phyloP scores from a whole-genome alignment of 2,797 vertebrate species.

The Poecilia picta region DNA sequence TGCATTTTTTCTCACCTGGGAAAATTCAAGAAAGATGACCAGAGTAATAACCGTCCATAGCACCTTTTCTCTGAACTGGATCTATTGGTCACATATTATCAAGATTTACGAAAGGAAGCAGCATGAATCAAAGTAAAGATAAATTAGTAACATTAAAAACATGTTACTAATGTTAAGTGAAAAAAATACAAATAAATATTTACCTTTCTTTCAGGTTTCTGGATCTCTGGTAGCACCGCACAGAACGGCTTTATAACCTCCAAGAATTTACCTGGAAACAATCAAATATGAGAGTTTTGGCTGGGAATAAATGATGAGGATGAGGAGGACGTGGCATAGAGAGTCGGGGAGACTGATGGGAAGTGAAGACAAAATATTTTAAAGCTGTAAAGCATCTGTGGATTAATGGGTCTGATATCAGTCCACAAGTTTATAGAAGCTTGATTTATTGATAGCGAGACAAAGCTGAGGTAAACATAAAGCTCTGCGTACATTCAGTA shows the following conservation, averaged over 20 bases:
- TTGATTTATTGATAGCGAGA: background rate
- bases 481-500: constrained; percentile 60
- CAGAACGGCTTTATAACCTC: constrained; percentile 99
- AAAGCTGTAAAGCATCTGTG: background rate
- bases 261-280: constrained; percentile 92
- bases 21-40: constrained; percentile 98
- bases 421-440: background rate
- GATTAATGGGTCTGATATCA: too few relatives aligned
- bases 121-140: background rate
- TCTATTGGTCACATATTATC: constrained; percentile 75
- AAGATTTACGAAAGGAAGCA: background rate
- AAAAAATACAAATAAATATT: too few relatives aligned
- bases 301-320: background rate
- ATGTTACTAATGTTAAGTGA: background rate
- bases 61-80: constrained; percentile 98
- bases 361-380: background rate
- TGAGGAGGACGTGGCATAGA: constrained; percentile 69
- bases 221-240: constrained; percentile 95
- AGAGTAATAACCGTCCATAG: constrained; percentile 98
- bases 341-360: constrained; percentile 51
- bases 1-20: constrained; percentile 84
- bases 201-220: constrained; percentile 97
- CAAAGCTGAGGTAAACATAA: constrained; percentile 6
- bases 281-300: constrained; percentile 13
- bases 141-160: background rate